These are phyloP conservation scores for Portunus trituberculatus DNA, from an alignment of 1,140 invertebrate genomes.

Conservation along the genomic window DNA sequence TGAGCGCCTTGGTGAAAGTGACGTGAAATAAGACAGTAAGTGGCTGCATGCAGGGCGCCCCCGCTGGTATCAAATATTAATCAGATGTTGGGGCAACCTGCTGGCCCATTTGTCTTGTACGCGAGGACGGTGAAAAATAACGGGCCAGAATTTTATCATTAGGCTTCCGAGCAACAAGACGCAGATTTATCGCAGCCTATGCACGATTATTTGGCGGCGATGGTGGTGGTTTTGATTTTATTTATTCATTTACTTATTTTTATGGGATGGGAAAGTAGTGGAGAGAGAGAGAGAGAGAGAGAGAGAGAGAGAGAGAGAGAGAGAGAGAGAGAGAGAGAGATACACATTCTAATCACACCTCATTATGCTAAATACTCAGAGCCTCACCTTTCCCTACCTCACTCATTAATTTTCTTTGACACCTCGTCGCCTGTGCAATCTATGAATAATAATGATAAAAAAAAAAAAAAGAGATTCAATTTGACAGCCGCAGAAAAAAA, in stretches of 20 bases:
- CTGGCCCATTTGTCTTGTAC: not conserved
- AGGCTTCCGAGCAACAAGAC: not conserved
- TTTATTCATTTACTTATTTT: not conserved
- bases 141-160: not conserved
- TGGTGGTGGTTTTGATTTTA: not conserved
- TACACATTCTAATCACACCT: no score
- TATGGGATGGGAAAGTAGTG: not conserved
- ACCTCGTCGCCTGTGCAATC: not conserved
- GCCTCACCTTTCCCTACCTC: not conserved
- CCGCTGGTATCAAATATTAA: constrained; percentile 16
- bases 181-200: not conserved
- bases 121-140: not conserved
- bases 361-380: not conserved
- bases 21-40: not conserved
- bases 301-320: constrained; percentile 27
- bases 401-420: not conserved
- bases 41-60: not conserved
- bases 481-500: no score
- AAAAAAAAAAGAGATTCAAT: no score
- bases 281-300: constrained; percentile 40
- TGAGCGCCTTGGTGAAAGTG: not conserved
- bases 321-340: not conserved
- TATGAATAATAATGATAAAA: no score
- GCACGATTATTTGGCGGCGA: no score
- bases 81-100: not conserved